Conservation (phyloP, 1,140 invertebrate genomes). For the Drosophila leontia region DNA sequence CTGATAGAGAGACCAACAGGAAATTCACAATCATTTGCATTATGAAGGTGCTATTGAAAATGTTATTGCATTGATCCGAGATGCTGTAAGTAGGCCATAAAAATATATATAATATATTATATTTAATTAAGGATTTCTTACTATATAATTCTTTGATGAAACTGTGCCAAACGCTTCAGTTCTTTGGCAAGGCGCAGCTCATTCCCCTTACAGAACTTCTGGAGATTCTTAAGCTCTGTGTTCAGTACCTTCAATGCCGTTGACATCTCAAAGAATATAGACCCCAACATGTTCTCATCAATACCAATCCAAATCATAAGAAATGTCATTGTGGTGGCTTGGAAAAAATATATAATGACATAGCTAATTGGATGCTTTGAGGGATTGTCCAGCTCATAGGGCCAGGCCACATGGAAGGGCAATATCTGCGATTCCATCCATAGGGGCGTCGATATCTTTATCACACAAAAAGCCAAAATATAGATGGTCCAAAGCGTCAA, state of each 20-base stretch:
- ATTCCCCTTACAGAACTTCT: not conserved
- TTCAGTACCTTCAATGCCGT: constrained; percentile 29
- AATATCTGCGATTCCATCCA: constrained; percentile 35
- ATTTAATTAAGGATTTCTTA: not conserved
- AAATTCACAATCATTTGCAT: constrained; percentile 49
- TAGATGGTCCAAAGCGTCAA: constrained; percentile 3
- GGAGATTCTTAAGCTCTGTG: constrained; percentile 32
- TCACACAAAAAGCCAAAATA: not conserved
- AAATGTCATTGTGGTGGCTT: constrained; percentile 6
- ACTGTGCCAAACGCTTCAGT: constrained; percentile 3
- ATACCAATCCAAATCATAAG: constrained; percentile 11
- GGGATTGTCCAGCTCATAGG: constrained; percentile 46
- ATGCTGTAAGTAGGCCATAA: constrained; percentile 19
- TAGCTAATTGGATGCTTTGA: constrained; percentile 15
- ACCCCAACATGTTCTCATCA: constrained; percentile 13
- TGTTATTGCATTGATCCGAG: constrained; percentile 33
- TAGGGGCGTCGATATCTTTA: constrained; percentile 30
- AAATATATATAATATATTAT: too few relatives aligned
- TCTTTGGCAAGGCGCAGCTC: constrained; percentile 2
- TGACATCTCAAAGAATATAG: constrained; percentile 41
- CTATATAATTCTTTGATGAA: constrained; percentile 52
- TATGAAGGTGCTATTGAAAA: constrained; percentile 46
- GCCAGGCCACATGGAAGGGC: constrained; percentile 48
- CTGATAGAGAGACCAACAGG: constrained; percentile 46
- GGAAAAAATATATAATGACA: constrained; percentile 22